Base-by-base conservation (phyloP, 2,888 invertebrate genomes). In the Drosophila meridiana region DNA sequence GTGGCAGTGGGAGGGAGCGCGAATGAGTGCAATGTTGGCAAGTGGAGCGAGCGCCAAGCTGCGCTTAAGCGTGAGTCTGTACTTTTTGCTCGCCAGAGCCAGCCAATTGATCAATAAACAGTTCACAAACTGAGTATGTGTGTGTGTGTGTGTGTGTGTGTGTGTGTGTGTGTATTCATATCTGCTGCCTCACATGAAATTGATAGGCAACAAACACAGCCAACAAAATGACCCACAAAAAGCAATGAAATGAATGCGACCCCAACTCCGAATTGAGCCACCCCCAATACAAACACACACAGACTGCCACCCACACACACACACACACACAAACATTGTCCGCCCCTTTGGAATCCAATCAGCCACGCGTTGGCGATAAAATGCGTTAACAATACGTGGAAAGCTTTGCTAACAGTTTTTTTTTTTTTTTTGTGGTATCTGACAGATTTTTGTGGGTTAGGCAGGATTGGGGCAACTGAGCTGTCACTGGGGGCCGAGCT, bases 301-400 rank as follows among this genome's bases (percentile, higher is more conserved):
- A 28, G 20, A 20, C 20, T 20, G 20, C 20, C 61, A 30, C 57
- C 45, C 48, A 45, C 52, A 28, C 50, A 32, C 13, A 26, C 62
- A 40, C 40, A 38, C 53, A 32, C 58, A 30, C 38, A 38, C 64
- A 9, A 42, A 38, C 30, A 57, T 43, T 62, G 30, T 45, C 74
- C 69, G 48, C 79, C 82, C 71, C 63, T 68, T 64, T 86, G 72
- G 88, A 89, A 86, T 90, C 90, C 86, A 89, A 90, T 90, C 86
- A 90, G 83, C 90, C 91, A 90, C 91, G 91, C 90, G 86, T 90
- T 85, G 91, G 91, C 80, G 90, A 89, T 87, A 87, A 90, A 89
- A 89, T 89, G 88, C 91, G 90, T 90, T 90, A 89, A 86, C 85
- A 90, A 89, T 86, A 86, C 89, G 89, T 86, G 85, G 85, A 86